Evolutionary conservation across 1,140 invertebrate genomes (phyloP).

Genomic region (Leptinotarsa texana): DNA sequence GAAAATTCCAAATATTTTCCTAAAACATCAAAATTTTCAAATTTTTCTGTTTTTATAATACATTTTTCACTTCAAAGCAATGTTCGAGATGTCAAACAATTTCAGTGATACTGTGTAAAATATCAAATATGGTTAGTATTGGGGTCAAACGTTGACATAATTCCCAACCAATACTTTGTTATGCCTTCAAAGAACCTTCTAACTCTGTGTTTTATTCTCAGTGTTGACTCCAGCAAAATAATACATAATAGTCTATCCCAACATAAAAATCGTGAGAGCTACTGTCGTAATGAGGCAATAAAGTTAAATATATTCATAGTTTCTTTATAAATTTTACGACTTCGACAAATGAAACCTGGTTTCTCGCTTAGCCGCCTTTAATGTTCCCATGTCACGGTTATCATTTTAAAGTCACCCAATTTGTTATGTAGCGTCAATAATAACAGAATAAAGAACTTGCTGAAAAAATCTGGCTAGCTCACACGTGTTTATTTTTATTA

Average conservation of each 20-base stretch:
- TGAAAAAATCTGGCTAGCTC: conserved; percentile 21
- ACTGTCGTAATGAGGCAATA: conserved; percentile 30
- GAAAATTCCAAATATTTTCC: too few species aligned
- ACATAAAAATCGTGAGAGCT: conserved; percentile 31
- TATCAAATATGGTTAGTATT: too few species aligned
- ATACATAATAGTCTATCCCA: conserved; percentile 28
- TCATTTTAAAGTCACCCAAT: conserved; percentile 24
- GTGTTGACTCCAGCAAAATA: conserved; percentile 22
- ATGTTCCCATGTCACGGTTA: conserved; percentile 4
- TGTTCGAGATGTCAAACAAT: too few species aligned
- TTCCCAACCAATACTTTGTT: not conserved
- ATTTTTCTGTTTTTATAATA: not conserved
- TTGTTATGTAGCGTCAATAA: conserved; percentile 31
- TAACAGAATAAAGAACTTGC: conserved; percentile 13
- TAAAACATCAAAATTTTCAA: too few species aligned
- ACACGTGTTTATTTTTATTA: conserved; percentile 32
- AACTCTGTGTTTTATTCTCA: conserved; percentile 14
- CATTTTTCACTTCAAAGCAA: not conserved
- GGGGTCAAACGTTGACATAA: too few species aligned
- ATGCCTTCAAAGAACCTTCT: not conserved
- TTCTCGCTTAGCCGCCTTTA: conserved; percentile 24
- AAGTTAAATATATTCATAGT: conserved; percentile 32
- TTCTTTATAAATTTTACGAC: conserved; percentile 27
- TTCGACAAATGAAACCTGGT: conserved; percentile 28
- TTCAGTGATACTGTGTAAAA: too few species aligned